Base-by-base conservation (phyloP, 1,140 invertebrate species). In the Drosophila burlai region DNA sequence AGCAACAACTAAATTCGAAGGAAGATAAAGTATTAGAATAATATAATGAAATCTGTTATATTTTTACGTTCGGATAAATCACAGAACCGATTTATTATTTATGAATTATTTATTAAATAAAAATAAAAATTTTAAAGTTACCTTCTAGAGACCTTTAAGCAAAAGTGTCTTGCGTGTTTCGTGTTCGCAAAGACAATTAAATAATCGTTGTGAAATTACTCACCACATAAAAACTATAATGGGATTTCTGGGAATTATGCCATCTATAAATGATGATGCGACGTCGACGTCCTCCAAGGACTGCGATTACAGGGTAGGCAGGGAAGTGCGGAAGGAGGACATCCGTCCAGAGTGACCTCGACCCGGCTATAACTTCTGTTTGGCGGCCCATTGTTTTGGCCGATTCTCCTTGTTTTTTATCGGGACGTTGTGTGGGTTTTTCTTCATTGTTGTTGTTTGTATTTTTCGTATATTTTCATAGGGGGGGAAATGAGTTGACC, bases 341-440 rank as follows among this genome's bases (percentile, higher is more conserved):
- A 76, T 54, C 52, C 52, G 62, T 42, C 34, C 29, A 43, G 36
- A 58, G 29, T 72, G 81, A 84, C 81, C 81, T 84, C 81, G 81
- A 87, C 73, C 84, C 68, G 76, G 65, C 67, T 71, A 66, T 64
- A 80, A 83, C 76, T 76, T 80, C 73, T 63, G 43, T 64, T 60
- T 62, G 49, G 66, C 52, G 49, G 58, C 36, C 61, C 54, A 31
- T 73, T 76, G 46, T 64, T 63, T 63, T 59, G 63, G 46, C 36
- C 49, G 16, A 18, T 43, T 46, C 43, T 18, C 18, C 55, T 26
- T 16, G 5, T 31, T 52, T 61, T 75, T 43, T 67, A 60, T 55
- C 34, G 74, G 10, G 3, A 57, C 36, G 5, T 57, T 57, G 21
- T 38, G 38, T 64, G 47, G 42, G 60, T 66, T 54, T 74, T 58